Conservation (phyloP, 2,888 invertebrate species). For the Hemicrepidius hirtus region DNA sequence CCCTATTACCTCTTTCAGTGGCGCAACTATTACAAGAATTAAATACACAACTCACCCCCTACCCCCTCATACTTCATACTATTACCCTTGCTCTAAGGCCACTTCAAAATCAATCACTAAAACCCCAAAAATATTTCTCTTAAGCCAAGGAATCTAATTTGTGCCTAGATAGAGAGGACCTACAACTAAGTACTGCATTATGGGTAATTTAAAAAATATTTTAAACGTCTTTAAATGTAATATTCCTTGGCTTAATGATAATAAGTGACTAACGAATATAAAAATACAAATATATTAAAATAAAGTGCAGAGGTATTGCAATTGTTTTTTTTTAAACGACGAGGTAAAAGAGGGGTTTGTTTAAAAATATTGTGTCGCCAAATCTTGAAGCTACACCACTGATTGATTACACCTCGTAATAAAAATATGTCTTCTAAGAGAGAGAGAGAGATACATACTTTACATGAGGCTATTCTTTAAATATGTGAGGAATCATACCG, state of each 20-base stretch:
- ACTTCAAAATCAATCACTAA: not conserved
- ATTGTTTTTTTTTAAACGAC: not conserved
- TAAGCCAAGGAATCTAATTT: too few relatives aligned
- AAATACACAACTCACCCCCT: not conserved
- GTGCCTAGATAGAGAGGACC: too few relatives aligned
- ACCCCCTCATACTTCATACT: not conserved
- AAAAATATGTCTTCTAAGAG: constrained; percentile 45
- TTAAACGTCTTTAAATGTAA: too few relatives aligned
- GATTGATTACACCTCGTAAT: constrained; percentile 40
- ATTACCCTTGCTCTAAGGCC: not conserved
- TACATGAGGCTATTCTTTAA: constrained; percentile 57
- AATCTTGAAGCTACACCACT: constrained; percentile 32
- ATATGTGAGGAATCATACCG: constrained; percentile 48
- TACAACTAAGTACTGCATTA: too few relatives aligned
- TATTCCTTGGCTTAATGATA: not conserved
- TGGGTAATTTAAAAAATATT: not conserved
- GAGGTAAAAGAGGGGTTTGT: constrained; percentile 15
- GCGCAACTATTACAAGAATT: constrained; percentile 15
- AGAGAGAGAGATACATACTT: constrained; percentile 35
- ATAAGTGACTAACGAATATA: constrained; percentile 15
- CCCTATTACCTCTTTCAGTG: constrained; percentile 32
- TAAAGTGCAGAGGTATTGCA: constrained; percentile 13
- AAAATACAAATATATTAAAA: constrained; percentile 33
- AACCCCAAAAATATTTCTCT: too few relatives aligned
- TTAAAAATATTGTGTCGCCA: constrained; percentile 12